Evolutionary conservation across 1,140 invertebrate species (phyloP).

Genomic region (Gonioctena quinquepunctata): DNA sequence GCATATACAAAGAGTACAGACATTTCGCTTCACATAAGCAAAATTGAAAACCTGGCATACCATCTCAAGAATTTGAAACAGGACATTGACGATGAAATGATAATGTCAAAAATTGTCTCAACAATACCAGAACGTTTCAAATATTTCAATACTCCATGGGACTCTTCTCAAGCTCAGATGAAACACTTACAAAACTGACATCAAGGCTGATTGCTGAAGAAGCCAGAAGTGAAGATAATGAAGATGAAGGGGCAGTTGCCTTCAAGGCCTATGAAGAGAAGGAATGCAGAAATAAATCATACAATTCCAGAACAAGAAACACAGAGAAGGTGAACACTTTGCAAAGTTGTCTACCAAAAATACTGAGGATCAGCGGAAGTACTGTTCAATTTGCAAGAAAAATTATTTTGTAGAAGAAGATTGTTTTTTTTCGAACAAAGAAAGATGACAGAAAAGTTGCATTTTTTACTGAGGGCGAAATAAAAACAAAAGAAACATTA

Average conservation of each 20-base stretch:
- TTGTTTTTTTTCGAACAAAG: constrained; percentile 11
- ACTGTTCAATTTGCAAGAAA: constrained; percentile 2
- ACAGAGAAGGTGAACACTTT: neutral
- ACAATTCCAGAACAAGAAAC: neutral
- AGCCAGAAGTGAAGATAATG: neutral
- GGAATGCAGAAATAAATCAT: neutral
- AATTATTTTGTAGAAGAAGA: constrained; percentile 8
- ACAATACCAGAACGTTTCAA: constrained; percentile 29
- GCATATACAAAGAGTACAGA: constrained; percentile 24
- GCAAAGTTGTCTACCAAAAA: neutral
- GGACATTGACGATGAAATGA: constrained; percentile 34
- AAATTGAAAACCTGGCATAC: constrained; percentile 23
- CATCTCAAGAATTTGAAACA: constrained; percentile 35
- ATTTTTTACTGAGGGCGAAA: neutral
- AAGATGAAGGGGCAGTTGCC: constrained; percentile 9
- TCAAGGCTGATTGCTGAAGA: constrained; percentile 14
- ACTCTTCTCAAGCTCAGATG: constrained; percentile 24
- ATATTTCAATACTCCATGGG: constrained; percentile 27
- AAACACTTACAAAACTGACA: constrained; percentile 22
- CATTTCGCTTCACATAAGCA: constrained; percentile 34
- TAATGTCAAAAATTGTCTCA: constrained; percentile 44
- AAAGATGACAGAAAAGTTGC: constrained; percentile 5
- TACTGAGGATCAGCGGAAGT: neutral
- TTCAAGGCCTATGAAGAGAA: neutral
- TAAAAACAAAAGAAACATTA: neutral